Evolutionary conservation across 2,797 vertebrate genomes (phyloP).

Genomic region (Nothura maculosa): DNA sequence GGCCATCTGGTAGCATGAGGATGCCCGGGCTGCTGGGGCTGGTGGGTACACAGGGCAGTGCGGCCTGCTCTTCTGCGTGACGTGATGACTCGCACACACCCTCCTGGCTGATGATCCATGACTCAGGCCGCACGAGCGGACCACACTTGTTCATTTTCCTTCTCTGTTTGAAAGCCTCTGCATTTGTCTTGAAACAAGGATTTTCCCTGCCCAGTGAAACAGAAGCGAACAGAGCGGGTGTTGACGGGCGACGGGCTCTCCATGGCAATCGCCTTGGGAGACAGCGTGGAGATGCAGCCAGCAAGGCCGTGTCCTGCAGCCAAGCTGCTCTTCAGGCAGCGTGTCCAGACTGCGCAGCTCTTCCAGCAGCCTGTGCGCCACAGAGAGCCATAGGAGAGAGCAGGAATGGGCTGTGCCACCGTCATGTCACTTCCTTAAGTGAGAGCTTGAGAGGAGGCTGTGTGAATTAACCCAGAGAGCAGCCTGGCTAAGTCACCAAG

Average conservation of each 20-base stretch:
- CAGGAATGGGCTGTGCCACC: constrained; percentile 31
- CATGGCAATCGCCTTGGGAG: background rate
- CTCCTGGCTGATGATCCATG: background rate
- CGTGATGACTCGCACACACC: fast-evolving
- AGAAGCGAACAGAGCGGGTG: background rate
- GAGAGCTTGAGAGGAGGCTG: constrained; percentile 52
- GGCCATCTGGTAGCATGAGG: fast-evolving
- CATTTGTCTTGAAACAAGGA: background rate
- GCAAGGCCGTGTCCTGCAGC: background rate
- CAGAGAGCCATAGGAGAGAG: constrained; percentile 17
- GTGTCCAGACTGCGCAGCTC: constrained; percentile 14
- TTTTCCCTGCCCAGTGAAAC: background rate
- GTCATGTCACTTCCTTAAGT: constrained; percentile 45
- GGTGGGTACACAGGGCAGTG: background rate
- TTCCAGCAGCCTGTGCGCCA: constrained; percentile 3
- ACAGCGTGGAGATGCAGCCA: background rate
- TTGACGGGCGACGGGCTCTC: background rate
- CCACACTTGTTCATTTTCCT: background rate
- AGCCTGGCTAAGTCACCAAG: constrained; percentile 60
- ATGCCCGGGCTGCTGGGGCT: fast-evolving
- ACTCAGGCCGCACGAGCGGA: background rate
- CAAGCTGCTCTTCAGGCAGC: constrained; percentile 5
- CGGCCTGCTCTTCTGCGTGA: background rate
- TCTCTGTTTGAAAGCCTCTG: background rate
- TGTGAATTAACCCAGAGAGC: constrained; percentile 70